Conservation (phyloP, 2,888 invertebrate species). For the Cephonodes hylas region DNA sequence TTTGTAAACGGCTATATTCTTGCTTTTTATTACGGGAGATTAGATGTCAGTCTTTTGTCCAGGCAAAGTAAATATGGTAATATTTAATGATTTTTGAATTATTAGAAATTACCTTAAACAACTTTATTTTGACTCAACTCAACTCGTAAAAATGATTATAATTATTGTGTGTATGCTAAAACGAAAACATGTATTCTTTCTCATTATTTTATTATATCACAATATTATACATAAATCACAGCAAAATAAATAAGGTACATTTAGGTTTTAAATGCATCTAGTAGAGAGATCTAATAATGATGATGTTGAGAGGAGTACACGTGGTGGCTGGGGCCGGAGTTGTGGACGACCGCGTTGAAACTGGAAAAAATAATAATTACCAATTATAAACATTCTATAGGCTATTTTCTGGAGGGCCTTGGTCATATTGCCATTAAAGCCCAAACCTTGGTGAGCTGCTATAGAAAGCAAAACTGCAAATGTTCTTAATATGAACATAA, state of each 20-base stretch:
- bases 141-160: no score
- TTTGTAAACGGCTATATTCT: neutral
- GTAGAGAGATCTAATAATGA: slow-evolving; percentile 51
- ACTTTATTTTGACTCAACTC: no score
- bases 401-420: no score
- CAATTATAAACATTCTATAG: neutral
- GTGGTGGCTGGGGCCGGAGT: slow-evolving; percentile 74
- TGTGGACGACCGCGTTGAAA: slow-evolving; percentile 76
- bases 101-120: no score
- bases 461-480: neutral
- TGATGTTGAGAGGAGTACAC: slow-evolving; percentile 68
- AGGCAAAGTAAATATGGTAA: no score
- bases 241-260: slow-evolving; percentile 56
- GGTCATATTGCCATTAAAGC: no score
- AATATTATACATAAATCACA: slow-evolving; percentile 50
- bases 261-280: slow-evolving; percentile 32
- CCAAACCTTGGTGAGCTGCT: neutral
- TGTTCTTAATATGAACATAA: neutral
- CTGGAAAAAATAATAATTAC: slow-evolving; percentile 44
- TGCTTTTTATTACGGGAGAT: no score
- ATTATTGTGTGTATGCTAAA: no score
- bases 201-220: slow-evolving; percentile 3
- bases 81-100: no score
- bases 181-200: slow-evolving; percentile 33
- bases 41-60: no score